Conservation (phyloP, 2,113 vertebrate species). For the Balaeniceps rex region DNA sequence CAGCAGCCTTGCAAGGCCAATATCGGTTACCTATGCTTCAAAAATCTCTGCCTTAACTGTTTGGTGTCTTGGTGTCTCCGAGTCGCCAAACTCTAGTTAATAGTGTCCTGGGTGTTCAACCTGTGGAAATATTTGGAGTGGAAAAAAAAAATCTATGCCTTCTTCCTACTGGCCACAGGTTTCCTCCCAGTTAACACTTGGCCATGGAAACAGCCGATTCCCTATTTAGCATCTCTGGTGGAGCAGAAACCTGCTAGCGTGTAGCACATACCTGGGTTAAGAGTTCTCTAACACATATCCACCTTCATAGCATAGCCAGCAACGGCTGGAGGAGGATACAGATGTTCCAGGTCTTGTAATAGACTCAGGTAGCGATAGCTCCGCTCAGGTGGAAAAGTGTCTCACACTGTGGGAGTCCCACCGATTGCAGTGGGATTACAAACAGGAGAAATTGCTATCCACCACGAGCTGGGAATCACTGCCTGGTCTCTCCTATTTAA, state of each 20-base stretch:
- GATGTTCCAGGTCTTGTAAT: not conserved
- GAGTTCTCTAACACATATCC: not conserved
- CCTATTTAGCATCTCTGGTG: not conserved
- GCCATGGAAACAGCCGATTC: not conserved
- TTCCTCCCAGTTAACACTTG: not conserved
- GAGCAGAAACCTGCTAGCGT: not conserved
- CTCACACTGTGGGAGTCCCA: not conserved
- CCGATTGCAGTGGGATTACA: not conserved
- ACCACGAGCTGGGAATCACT: not conserved
- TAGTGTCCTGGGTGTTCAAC: not conserved
- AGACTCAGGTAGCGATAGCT: not conserved
- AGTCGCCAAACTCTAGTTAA: not conserved
- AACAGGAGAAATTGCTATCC: not conserved
- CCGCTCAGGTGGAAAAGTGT: not conserved
- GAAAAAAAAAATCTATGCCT: not conserved
- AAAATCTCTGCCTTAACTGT: not conserved
- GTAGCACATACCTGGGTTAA: not conserved
- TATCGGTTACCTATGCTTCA: not conserved
- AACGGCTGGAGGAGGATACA: not conserved
- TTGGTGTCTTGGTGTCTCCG: not conserved
- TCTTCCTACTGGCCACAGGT: not conserved
- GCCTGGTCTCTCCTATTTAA: not conserved
- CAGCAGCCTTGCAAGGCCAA: not conserved
- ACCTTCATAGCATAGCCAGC: accelerated
- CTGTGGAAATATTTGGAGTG: not conserved